Percentiles rank a stretch among this genome's conserved stretches.
phyloP scores from a whole-genome alignment of 2,888 invertebrate genomes.

The Diadegma fenestrale region DNA sequence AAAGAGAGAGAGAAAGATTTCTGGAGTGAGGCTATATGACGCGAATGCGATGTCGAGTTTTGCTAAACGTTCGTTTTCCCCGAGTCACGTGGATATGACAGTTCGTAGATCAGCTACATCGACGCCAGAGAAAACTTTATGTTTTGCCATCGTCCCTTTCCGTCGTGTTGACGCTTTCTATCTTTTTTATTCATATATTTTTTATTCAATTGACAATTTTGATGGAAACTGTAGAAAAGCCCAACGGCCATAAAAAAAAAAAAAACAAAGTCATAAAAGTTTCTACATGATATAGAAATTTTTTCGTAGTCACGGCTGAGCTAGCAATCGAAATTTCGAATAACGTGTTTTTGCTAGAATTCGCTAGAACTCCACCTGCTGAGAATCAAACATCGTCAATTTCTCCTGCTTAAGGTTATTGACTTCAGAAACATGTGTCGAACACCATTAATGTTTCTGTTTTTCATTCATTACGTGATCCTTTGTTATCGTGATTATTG shows the following conservation, averaged over 20 bases:
- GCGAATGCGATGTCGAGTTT: conserved; percentile 66
- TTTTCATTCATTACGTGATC: background rate
- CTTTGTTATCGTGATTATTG: background rate
- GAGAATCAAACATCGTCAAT: background rate
- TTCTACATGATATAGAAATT: background rate
- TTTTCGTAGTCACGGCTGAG: background rate
- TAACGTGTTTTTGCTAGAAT: background rate
- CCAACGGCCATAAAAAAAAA: background rate
- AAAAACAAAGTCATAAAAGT: background rate
- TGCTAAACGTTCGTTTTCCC: conserved; percentile 58
- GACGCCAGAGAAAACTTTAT: conserved; percentile 20
- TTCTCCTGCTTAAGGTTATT: background rate
- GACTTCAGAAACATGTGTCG: background rate
- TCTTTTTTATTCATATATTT: background rate
- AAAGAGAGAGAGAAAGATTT: conserved; percentile 66
- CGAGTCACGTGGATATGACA: conserved; percentile 80
- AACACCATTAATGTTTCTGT: background rate
- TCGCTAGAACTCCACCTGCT: background rate
- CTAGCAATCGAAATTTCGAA: background rate
- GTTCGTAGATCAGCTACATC: conserved; percentile 71
- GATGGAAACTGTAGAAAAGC: background rate
- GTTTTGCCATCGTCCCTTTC: conserved; percentile 26
- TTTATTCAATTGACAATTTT: background rate
- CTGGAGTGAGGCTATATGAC: conserved; percentile 41
- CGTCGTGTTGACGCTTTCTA: conserved; percentile 14